Base-by-base conservation (phyloP, 2,888 invertebrate genomes). In the Dicyrtomina minuta region DNA sequence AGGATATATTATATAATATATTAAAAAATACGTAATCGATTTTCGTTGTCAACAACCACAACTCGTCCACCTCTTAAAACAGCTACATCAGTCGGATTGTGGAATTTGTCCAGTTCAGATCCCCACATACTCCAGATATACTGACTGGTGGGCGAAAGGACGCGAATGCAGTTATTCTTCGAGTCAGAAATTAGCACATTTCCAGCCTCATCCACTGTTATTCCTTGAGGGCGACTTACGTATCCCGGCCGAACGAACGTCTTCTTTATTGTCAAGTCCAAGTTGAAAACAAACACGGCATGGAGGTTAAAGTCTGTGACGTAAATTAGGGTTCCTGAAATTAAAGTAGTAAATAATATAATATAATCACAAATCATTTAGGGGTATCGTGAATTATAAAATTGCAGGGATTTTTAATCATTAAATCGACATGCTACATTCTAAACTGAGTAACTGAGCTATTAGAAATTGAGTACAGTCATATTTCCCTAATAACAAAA, bases 291-390 rank as follows among this genome's bases (percentile, higher is more conserved):
- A 46, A 70, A 69, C 27, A 75, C 33, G 8, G 51, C 24, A 41
- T 70, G 65, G 2, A 58, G 22, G 41, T 72, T 72, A 58, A 73
- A 74, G 69, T 74, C 74, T 13, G 73, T 60, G 26, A 72, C 62
- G 60, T 67, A 75, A 6, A 75, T 12, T 51, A 33, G n/a, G 1
- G 46, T 12, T 0, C 72, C 75, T 74, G 66, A 33, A 33, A 33
- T 8, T 8, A 61, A n/a, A n/a, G n/a, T n/a, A n/a, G n/a, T n/a
- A n/a, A n/a, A n/a, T n/a, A n/a, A n/a, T n/a, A n/a, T n/a, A n/a
- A n/a, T n/a, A n/a, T n/a, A n/a, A n/a, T n/a, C n/a, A n/a, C n/a
- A n/a, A n/a, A n/a, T n/a, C n/a, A n/a, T n/a, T n/a, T n/a, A n/a
- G n/a, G n/a, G n/a, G n/a, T n/a, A n/a, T n/a, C n/a, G n/a, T n/a